Evolutionary conservation across 1,140 invertebrate genomes (phyloP), one percentile per base, ranked within the genome.

Genomic region (Carposina sasakii): DNA sequence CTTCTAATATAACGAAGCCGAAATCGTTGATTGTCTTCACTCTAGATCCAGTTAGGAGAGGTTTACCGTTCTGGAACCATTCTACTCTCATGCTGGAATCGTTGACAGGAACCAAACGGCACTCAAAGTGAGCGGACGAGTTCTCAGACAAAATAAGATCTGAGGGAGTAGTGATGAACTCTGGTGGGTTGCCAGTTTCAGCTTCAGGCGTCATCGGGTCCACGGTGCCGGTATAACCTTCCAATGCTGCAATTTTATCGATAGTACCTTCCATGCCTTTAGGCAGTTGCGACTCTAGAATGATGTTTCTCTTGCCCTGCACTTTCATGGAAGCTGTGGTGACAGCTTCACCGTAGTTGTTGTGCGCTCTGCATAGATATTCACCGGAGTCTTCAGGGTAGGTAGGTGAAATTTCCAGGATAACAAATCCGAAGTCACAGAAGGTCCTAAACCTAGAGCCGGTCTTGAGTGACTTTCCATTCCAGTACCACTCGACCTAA

Each of bases 51-150:
- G 93, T 91, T 63, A 92, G 90, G 34, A 98, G 85, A 8, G 95
- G 89, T 85, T 97, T 96, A 23, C 96, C 96, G 77, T 98, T 97
- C 61, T 98, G 96, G 89, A 92, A 98, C 96, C 96, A 98, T 84
- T 98, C 96, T 12, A 98, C 95, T 57, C 92, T 89, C 92, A 98
- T 93, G 48, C 92, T 95, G 1, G 94, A 93, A 85, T 98, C 96
- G 63, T 95, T 95, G 6, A 96, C 89, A n/a, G 96, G 96, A 45
- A 91, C 90, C 16, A 98, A 81, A 30, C 94, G 90, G 57, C 94
- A 96, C 85, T 98, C 96, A 62, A 98, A 96, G 77, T 98, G 96
- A 52, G 96, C 95, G 37, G 96, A 85, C 8, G 92, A 91, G 65
- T 97, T 97, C 85, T 98, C 97, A 10, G 88, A 85, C n/a, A 98